phyloP scores from a whole-genome alignment of 2,888 invertebrate genomes.

The Rutpela maculata region DNA sequence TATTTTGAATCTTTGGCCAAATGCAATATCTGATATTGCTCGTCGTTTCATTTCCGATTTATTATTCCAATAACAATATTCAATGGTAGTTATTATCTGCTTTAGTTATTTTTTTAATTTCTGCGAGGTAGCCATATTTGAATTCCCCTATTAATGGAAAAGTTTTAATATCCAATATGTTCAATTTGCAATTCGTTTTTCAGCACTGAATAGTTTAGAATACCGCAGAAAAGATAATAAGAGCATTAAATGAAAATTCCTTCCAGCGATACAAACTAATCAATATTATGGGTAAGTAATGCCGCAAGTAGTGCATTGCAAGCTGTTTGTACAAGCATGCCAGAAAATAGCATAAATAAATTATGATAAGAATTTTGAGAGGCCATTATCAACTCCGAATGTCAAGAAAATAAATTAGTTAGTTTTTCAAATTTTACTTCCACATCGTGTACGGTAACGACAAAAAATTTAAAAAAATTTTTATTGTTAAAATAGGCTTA shows the following conservation, averaged over 20 bases:
- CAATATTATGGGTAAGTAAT: not conserved
- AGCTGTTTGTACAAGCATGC: no score
- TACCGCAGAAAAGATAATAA: not conserved
- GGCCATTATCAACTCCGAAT: no score
- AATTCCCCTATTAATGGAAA: not conserved
- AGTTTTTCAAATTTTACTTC: no score
- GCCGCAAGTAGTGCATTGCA: no score
- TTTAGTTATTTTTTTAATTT: not conserved
- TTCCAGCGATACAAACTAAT: not conserved
- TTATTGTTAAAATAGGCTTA: no score
- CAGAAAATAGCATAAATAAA: no score
- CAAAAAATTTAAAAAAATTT: no score
- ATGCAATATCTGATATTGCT: slow-evolving; percentile 22
- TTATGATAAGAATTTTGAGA: no score
- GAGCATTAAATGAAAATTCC: not conserved
- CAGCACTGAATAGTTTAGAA: not conserved
- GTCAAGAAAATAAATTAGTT: no score
- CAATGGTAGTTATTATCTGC: not conserved
- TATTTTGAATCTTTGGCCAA: slow-evolving; percentile 7
- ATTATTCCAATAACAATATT: slow-evolving; percentile 12
- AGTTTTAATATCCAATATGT: slow-evolving; percentile 7
- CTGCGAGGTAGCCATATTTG: not conserved
- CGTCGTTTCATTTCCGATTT: slow-evolving; percentile 11
- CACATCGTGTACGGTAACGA: no score
- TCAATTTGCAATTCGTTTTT: not conserved